Evolutionary conservation across 1,140 invertebrate species (phyloP), one percentile per base, ranked within the genome.

Genomic region (Gonioctena quinquepunctata): DNA sequence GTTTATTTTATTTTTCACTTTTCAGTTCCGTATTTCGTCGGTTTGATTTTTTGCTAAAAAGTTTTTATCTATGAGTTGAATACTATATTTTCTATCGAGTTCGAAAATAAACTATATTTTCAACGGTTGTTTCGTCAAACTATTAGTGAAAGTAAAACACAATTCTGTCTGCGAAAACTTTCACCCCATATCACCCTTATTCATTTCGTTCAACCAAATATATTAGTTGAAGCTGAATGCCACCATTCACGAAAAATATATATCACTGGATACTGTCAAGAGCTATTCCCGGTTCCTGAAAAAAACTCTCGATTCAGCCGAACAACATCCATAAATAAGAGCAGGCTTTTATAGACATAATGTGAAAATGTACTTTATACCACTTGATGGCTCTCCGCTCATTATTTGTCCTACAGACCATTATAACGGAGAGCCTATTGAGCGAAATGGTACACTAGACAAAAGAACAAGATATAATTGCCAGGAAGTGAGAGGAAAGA

Each of bases 381-480:
- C 60, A 62, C 60, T 62, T 26, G 25, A 62, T 62, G 22, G 60
- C n/a, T 26, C 60, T 28, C 26, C 25, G 2, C 60, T 62, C 27
- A 62, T 62, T 62, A 62, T 62, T 62, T 33, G 60, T 33, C 26
- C 27, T 26, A 62, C 60, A 18, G 33, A 11, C 25, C 16, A 26
- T 26, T 26, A 62, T 62, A 13, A 33, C 28, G 8, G 25, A 33
- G 28, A 62, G 60, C 25, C 60, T 62, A 62, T 26, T 16, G 60
- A 33, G 60, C 60, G 27, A 33, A 62, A 62, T 62, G 26, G 60
- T 28, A 33, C 60, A 21, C 13, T 23, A 62, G 60, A 62, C 26
- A 62, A 62, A 62, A 62, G 60, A 62, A 62, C 22, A 62, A 62
- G 11, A 62, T 62, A 62, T 62, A 62, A 62, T 62, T 62, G 60